These are phyloP conservation scores for Zenarchopterus dispar DNA, from an alignment of 2,797 vertebrate genomes.

Conservation along the genomic window DNA sequence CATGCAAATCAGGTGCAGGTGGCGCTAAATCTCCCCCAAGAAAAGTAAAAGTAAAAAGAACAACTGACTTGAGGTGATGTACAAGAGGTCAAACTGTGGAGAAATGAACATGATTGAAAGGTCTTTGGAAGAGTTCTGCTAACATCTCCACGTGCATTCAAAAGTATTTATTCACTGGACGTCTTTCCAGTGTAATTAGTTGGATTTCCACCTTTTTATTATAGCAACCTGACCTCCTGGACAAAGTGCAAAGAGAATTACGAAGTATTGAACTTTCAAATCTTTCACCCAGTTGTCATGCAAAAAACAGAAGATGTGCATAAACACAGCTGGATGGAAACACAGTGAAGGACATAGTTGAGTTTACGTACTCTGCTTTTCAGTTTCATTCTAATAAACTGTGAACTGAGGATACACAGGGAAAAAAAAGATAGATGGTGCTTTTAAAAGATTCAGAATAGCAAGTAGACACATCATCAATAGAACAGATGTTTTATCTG, in stretches of 20 bases:
- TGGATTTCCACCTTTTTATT: not conserved
- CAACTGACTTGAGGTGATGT: no score
- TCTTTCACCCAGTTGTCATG: no score
- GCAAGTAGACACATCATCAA: not conserved
- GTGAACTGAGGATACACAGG: not conserved
- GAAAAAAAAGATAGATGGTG: slow-evolving; percentile 1
- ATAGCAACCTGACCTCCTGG: not conserved
- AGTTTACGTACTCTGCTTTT: slow-evolving; percentile 17
- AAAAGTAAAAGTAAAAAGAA: no score
- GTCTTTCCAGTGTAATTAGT: not conserved
- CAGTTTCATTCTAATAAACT: not conserved
- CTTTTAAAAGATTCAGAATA: not conserved
- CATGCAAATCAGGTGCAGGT: no score
- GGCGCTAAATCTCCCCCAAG: no score
- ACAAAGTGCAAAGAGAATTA: no score
- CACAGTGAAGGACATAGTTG: not conserved
- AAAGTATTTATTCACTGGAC: not conserved
- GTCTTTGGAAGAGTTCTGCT: not conserved
- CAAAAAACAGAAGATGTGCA: no score
- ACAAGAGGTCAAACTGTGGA: no score
- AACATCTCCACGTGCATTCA: not conserved
- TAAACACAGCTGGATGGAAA: not conserved
- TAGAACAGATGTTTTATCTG: not conserved
- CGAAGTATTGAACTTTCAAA: no score
- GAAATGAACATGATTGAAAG: not conserved